Evolutionary conservation across 2,113 vertebrate species (phyloP), one percentile per base, ranked within the genome.

Genomic region (Brienomyrus longianalis): DNA sequence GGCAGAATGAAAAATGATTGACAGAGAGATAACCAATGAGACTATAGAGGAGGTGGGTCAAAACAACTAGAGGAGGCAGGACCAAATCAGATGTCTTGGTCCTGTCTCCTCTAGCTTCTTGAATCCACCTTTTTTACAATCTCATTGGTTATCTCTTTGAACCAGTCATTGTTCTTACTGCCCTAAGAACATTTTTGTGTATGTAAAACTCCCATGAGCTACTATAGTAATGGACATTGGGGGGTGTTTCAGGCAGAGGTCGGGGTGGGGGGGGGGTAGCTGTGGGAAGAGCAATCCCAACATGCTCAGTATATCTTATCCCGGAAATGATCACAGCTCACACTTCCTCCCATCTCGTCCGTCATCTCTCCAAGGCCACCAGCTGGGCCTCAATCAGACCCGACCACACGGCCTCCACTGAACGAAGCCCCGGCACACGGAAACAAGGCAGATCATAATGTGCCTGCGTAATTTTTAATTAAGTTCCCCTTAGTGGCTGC

Each of bases 401-500:
- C 35, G 45, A 35, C 54, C 27, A 21, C 54, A 43, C 47, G 21
- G 59, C 19, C 47, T 19, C 86, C n/a, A 59, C 52, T 56, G 31
- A 90, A 80, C 8, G 45, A 77, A 56, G 35, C 66, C 50, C 27
- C 48, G 7, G 66, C 66, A 80, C 83, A 90, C 43, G 52, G 86
- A 92, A 90, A 92, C 90, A 92, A 92, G 87, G 45, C 80, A 92
- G 88, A 94, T 91, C 91, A 92, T 91, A 91, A 91, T 86, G 7
- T 90, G 91, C 90, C 91, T 91, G 84, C 93, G 91, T 89, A 83
- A 90, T 92, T 94, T 94, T 95, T 95, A 95, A 95, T 94, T 93
- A 93, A 95, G 94, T 93, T 77, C 48, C 91, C 92, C 88, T 92
- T 95, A 92, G 90, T 93, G 91, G 91, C 91, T 91, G 92, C 92